Base-by-base conservation (phyloP, 1,140 invertebrate genomes). In the Eubasilissa regina region DNA sequence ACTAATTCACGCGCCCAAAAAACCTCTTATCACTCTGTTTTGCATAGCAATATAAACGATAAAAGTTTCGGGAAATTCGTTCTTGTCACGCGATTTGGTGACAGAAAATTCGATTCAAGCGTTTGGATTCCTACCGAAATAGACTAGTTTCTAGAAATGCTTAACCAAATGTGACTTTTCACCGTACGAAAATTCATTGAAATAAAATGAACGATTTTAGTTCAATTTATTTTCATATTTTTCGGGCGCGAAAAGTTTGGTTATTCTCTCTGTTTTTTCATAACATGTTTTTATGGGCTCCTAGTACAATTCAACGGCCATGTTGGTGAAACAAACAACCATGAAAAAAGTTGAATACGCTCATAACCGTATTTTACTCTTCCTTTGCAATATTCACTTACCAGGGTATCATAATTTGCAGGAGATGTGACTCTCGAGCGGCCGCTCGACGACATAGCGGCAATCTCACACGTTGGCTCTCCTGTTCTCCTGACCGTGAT, bases 401-500 rank as follows among this genome's bases (percentile, higher is more conserved):
- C 48, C 76, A 68, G 64, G 73, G 19, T 56, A 44, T 44, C 64
- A 75, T 75, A 66, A 55, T 19, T 85, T 89, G 12, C 86, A 95
- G 95, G 95, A 84, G 93, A 95, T 87, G 92, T 97, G 74, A 92
- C 90, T 72, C 87, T 97, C 43, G 91, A 92, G 47, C 91, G 92
- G 75, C 93, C 95, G 3, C 85, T 96, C 35, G 91, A 94, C 78
- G 94, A 96, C 81, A 91, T 97, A 80, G 92, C 92, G 47, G 91
- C 93, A 74, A 94, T 96, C 82, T 93, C 93, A 19, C 92, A 94
- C 83, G 91, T 92, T 13, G 93, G 94, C 53, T 92, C 95, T 75
- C 95, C 95, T 11, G 93, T 97, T 56, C 89, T 96, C 47, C 89
- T 97, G 48, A 95, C 93, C 4, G 93, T 97, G 19, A 92, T 96